Evolutionary conservation across 2,888 invertebrate genomes (phyloP).

Genomic region (Flexamia atlantica): DNA sequence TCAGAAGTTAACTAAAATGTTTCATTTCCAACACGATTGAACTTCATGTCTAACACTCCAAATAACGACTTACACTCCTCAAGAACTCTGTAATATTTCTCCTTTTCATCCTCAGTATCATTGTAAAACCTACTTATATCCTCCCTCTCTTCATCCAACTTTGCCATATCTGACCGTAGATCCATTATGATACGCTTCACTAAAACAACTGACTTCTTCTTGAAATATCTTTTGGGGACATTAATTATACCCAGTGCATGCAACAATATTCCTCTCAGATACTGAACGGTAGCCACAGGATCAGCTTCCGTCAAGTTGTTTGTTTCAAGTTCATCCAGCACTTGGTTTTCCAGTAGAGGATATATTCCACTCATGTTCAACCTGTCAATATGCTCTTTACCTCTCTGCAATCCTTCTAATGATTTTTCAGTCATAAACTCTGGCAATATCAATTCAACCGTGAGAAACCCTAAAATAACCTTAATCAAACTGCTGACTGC

Average conservation of each 20-base stretch:
- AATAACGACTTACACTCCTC: constrained; percentile 30
- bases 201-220: constrained; percentile 4
- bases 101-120: constrained; percentile 1
- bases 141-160: neutral
- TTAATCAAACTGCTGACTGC: neutral
- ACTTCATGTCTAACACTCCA: constrained; percentile 21
- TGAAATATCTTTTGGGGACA: constrained; percentile 35
- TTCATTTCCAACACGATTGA: constrained; percentile 7
- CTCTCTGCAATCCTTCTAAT: neutral
- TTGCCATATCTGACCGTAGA: constrained; percentile 7
- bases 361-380: constrained; percentile 22
- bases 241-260: constrained; percentile 8
- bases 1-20: neutral
- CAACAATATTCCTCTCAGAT: neutral
- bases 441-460: neutral
- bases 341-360: constrained; percentile 21
- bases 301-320: constrained; percentile 19
- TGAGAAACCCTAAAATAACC: neutral
- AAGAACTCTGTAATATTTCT: neutral
- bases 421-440: neutral
- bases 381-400: constrained; percentile 28
- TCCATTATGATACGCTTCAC: constrained; percentile 49
- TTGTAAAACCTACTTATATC: constrained; percentile 23
- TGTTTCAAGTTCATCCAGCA: constrained; percentile 5
- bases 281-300: neutral